These are phyloP conservation scores for Eunapius fragilis DNA, from an alignment of 37 sponge, comb jelly and placozoan species.

Conservation along the genomic window DNA sequence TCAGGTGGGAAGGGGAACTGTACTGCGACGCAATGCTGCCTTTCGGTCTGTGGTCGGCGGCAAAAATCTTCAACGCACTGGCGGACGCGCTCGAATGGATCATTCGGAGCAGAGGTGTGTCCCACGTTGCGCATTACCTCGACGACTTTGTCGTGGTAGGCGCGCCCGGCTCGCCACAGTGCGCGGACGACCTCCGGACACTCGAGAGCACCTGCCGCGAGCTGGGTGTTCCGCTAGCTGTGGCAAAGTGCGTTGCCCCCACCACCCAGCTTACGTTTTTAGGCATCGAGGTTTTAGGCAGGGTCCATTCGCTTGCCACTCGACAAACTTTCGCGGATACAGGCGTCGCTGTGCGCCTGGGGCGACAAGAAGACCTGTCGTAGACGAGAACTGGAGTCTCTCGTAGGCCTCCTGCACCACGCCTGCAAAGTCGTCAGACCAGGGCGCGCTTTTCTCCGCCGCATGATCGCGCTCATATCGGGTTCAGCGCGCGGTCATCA, in stretches of 20 bases:
- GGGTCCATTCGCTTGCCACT: constrained; percentile 11
- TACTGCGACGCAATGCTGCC: constrained; percentile 11
- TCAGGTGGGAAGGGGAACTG: constrained; percentile 6
- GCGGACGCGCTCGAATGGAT: constrained; percentile 31
- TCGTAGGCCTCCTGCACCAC: constrained; percentile 19
- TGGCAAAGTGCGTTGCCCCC: constrained; percentile 17
- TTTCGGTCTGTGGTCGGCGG: constrained; percentile 32
- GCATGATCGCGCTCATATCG: too few species aligned
- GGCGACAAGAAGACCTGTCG: neutral
- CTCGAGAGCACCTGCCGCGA: neutral
- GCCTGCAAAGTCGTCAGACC: constrained; percentile 25
- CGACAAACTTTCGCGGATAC: constrained; percentile 21
- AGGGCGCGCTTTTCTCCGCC: constrained; percentile 9
- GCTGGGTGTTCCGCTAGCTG: constrained; percentile 19
- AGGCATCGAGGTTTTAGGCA: constrained; percentile 8
- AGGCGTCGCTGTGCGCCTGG: neutral
- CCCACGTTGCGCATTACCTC: constrained; percentile 11
- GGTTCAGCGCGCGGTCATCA: too few species aligned
- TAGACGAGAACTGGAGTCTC: constrained; percentile 5
- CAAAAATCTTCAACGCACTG: constrained; percentile 35
- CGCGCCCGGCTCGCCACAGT: constrained; percentile 5
- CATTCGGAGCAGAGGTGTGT: neutral
- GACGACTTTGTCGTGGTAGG: constrained; percentile 29
- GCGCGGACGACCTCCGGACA: neutral
- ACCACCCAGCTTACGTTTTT: constrained; percentile 9